Evolutionary conservation across 2,888 invertebrate genomes (phyloP).

Genomic region (Octonoba sinensis): DNA sequence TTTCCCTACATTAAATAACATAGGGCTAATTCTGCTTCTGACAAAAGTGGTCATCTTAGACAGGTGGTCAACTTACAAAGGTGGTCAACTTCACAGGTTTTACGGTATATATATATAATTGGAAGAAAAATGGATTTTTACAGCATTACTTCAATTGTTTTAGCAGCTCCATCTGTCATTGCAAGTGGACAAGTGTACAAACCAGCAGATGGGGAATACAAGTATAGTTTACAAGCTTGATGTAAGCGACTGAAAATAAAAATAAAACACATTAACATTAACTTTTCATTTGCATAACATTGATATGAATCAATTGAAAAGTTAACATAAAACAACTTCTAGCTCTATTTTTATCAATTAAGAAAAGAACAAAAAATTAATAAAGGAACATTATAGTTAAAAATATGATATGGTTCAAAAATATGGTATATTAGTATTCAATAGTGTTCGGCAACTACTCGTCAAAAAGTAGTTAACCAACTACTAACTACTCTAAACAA

Average conservation of each 20-base stretch:
- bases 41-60: too few relatives aligned
- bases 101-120: not conserved
- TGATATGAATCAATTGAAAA: not conserved
- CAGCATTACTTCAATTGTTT: slow-evolving; percentile 72
- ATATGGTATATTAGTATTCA: too few relatives aligned
- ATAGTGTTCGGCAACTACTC: too few relatives aligned
- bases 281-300: not conserved
- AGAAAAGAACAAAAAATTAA: not conserved
- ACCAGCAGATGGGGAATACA: slow-evolving; percentile 74
- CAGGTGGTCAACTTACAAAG: too few relatives aligned
- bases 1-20: too few relatives aligned
- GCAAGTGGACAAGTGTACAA: slow-evolving; percentile 75
- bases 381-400: too few relatives aligned
- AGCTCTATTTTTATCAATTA: not conserved
- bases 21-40: too few relatives aligned
- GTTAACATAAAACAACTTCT: not conserved
- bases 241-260: slow-evolving; percentile 71
- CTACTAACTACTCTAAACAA: too few relatives aligned
- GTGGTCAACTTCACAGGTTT: too few relatives aligned
- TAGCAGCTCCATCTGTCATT: slow-evolving; percentile 77
- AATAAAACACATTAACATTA: not conserved
- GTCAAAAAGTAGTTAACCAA: too few relatives aligned
- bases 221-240: slow-evolving; percentile 74
- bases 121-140: not conserved
- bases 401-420: too few relatives aligned